phyloP scores from a whole-genome alignment of 30 jellyfish, hydroid and myxozoan genomes.

The Aurelia aurita complex sp. Pacific region DNA sequence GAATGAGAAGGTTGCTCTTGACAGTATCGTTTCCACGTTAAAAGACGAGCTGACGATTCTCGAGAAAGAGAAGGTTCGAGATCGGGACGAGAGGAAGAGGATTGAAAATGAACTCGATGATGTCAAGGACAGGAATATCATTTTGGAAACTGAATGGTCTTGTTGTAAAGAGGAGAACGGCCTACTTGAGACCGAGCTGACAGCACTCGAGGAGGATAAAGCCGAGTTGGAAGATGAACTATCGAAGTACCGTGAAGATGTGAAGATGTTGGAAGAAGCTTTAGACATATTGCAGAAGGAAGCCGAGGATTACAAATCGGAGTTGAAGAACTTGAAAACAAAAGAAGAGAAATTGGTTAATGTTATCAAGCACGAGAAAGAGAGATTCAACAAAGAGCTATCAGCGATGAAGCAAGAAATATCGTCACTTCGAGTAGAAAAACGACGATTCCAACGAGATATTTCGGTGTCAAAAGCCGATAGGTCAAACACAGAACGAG shows the following conservation, averaged over 20 bases:
- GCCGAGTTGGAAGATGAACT: slow-evolving; percentile 95
- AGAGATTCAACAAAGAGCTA: slow-evolving; percentile 83
- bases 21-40: slow-evolving; percentile 87
- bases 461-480: slow-evolving; percentile 95
- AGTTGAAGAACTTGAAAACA: slow-evolving; percentile 57
- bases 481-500: slow-evolving; percentile 96
- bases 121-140: slow-evolving; percentile 93
- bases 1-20: slow-evolving; percentile 97
- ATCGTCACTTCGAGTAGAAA: slow-evolving; percentile 92
- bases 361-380: slow-evolving; percentile 89
- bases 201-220: slow-evolving; percentile 98
- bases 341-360: slow-evolving; percentile 90
- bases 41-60: slow-evolving; percentile 92
- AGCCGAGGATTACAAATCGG: slow-evolving; percentile 88
- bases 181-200: slow-evolving; percentile 93
- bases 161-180: slow-evolving; percentile 99
- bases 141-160: slow-evolving; percentile 99
- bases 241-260: slow-evolving; percentile 94
- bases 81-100: slow-evolving; percentile 83
- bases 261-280: slow-evolving; percentile 98
- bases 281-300: slow-evolving; percentile 87
- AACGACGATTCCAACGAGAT: slow-evolving; percentile 96
- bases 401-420: slow-evolving; percentile 93
- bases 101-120: slow-evolving; percentile 96
- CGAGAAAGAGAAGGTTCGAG: slow-evolving; percentile 89